Conservation (phyloP, 2,113 vertebrate species). For the Furnarius figulus region DNA sequence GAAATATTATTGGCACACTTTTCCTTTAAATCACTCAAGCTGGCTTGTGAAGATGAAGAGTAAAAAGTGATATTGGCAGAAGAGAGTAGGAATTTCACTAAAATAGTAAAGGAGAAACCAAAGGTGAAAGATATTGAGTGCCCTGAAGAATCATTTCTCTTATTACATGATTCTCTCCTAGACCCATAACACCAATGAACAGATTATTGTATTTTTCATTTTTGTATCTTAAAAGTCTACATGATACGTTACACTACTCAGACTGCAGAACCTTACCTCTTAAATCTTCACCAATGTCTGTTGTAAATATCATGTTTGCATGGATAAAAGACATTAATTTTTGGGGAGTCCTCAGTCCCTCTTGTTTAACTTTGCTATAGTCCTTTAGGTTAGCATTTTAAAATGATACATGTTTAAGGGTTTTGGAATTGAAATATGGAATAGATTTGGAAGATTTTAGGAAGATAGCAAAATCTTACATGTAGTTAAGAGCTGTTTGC, state of each 20-base stretch:
- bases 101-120: background rate
- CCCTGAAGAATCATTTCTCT: background rate
- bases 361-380: background rate
- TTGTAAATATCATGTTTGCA: background rate
- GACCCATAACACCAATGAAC: background rate
- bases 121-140: background rate
- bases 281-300: background rate
- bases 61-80: background rate
- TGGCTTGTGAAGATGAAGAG: background rate
- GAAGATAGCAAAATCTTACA: background rate
- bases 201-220: background rate
- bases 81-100: background rate
- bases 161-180: background rate
- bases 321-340: background rate
- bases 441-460: background rate
- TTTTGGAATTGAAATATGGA: background rate
- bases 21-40: background rate
- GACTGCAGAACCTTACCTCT: background rate
- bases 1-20: background rate
- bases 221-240: background rate
- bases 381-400: background rate
- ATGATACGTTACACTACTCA: background rate
- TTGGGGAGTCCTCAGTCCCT: background rate
- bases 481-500: background rate
- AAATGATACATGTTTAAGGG: background rate